phyloP scores from a whole-genome alignment of 2,797 vertebrate species.

The Zonotrichia albicollis region DNA sequence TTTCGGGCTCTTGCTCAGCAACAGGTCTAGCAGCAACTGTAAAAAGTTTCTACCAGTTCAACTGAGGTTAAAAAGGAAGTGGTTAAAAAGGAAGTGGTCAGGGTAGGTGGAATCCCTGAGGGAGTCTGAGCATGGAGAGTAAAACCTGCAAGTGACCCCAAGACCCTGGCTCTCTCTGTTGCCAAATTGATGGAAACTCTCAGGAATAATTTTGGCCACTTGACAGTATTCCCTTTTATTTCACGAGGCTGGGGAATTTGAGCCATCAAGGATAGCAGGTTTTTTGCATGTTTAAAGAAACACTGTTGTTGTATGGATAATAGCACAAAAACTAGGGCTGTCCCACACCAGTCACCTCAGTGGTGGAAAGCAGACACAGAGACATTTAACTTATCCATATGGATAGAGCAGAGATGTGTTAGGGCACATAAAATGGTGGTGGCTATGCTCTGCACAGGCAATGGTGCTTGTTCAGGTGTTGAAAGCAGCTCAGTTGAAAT shows the following conservation, averaged over 20 bases:
- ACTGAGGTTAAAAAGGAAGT: background rate
- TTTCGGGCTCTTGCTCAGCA: background rate
- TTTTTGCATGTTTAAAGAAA: background rate
- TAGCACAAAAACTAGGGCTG: background rate
- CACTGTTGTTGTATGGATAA: background rate
- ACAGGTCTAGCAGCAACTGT: background rate
- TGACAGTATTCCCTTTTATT: background rate
- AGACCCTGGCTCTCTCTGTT: background rate
- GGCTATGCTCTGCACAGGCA: background rate
- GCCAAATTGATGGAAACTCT: background rate
- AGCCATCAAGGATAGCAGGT: background rate
- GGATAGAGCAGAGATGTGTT: background rate
- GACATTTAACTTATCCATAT: background rate
- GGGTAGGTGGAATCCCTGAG: background rate
- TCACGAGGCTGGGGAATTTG: background rate
- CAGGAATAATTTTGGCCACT: background rate
- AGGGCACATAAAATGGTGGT: background rate
- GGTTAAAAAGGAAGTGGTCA: background rate
- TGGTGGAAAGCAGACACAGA: background rate
- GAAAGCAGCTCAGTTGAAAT: background rate
- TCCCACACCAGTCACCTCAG: background rate
- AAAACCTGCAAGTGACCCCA: background rate
- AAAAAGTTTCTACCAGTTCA: background rate
- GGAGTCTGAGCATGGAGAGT: background rate
- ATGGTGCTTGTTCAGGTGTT: background rate